These are phyloP conservation scores for Elaphurus davidianus DNA, from an alignment of 2,113 vertebrate genomes.

Conservation along the genomic window DNA sequence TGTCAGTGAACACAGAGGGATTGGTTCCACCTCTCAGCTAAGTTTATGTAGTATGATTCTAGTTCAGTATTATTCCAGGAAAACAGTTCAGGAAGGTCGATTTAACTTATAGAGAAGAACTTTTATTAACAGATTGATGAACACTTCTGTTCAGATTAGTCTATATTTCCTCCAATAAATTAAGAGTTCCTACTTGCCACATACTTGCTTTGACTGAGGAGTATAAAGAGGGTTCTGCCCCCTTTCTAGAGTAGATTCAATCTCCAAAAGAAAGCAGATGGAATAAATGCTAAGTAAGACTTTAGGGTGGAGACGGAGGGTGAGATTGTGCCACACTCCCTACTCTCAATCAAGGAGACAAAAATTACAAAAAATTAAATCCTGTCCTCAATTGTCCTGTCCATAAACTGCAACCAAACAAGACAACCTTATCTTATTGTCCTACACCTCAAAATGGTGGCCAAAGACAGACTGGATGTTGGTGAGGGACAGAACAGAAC, in stretches of 20 bases:
- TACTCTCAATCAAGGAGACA: background rate
- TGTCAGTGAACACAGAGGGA: background rate
- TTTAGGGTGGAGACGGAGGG: background rate
- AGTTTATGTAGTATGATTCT: background rate
- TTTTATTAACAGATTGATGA: background rate
- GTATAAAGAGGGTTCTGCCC: background rate
- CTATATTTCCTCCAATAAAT: background rate
- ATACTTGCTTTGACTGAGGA: background rate
- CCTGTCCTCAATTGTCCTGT: background rate
- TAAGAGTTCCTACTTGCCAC: background rate
- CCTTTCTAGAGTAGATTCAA: background rate
- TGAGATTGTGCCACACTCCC: background rate
- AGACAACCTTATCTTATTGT: background rate
- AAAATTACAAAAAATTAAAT: background rate
- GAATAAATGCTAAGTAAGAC: background rate
- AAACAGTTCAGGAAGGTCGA: background rate
- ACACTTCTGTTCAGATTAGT: background rate
- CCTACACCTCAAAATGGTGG: background rate
- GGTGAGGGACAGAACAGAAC: background rate
- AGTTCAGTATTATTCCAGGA: background rate
- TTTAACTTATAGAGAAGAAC: background rate
- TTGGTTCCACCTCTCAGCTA: background rate
- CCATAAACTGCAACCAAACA: background rate
- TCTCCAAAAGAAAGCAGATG: background rate
- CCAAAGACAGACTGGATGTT: background rate